Conservation (phyloP, 2,888 invertebrate genomes). For the Mythimna ferrago region DNA sequence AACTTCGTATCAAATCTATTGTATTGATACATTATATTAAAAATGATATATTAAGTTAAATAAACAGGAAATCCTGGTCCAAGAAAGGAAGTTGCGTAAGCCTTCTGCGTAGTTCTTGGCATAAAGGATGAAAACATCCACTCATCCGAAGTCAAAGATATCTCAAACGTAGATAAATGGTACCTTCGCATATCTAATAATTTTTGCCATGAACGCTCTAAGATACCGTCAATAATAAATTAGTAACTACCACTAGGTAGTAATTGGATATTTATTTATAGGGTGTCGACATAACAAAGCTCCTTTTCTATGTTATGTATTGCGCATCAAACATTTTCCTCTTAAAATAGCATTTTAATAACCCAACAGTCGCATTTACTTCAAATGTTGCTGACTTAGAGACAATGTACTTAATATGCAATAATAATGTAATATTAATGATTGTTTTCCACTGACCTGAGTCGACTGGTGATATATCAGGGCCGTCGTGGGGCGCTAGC, state of each 20-base stretch:
- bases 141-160: not conserved
- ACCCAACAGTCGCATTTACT: not conserved
- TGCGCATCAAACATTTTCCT: constrained; percentile 39
- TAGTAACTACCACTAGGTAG: not conserved
- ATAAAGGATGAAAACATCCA: constrained; percentile 26
- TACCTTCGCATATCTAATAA: not conserved
- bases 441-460: constrained; percentile 83
- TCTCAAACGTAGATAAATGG: not conserved
- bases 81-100: constrained; percentile 51
- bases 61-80: not conserved
- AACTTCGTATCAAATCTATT: not conserved
- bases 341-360: not conserved
- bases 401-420: constrained; percentile 18
- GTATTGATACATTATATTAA: not conserved
- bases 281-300: constrained; percentile 54
- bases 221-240: too few species aligned
- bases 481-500: constrained; percentile 89
- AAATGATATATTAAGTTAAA: not conserved
- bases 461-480: constrained; percentile 90
- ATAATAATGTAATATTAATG: constrained; percentile 43
- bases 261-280: constrained; percentile 43
- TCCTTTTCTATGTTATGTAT: constrained; percentile 25
- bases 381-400: not conserved
- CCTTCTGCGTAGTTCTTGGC: constrained; percentile 28
- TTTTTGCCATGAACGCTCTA: not conserved